Percentiles rank a stretch among this genome's conserved stretches.
These are phyloP conservation scores for Aphelenchoides fujianensis DNA, from an alignment of 1,140 invertebrate species.

Conservation along the genomic window DNA sequence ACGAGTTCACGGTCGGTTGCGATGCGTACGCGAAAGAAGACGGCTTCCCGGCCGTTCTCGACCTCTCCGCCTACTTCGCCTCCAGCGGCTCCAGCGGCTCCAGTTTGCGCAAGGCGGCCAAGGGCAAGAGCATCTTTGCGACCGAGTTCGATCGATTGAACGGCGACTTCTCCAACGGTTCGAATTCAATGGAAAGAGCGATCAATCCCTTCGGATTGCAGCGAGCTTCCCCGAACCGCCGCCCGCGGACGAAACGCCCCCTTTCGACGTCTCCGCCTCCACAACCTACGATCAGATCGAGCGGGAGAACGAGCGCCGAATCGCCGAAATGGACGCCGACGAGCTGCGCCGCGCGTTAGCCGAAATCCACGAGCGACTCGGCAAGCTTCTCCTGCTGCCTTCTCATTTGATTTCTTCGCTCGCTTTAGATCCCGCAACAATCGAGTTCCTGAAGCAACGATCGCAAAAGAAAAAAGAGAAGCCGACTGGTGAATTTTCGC, in stretches of 20 bases:
- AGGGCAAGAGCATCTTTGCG: constrained; percentile 13
- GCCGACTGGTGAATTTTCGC: neutral
- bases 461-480: neutral
- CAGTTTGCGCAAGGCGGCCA: no score
- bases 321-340: constrained; percentile 4
- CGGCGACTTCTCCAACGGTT: constrained; percentile 13
- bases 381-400: no score
- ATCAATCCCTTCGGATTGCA: no score
- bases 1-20: constrained; percentile 1
- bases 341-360: neutral
- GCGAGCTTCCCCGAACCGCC: no score
- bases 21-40: constrained; percentile 19
- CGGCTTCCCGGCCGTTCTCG: constrained; percentile 8
- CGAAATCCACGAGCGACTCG: constrained; percentile 15
- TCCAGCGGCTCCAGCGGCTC: neutral
- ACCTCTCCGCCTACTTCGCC: constrained; percentile 8
- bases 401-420: no score
- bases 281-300: constrained; percentile 13
- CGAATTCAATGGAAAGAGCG: neutral
- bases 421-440: neutral
- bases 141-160: constrained; percentile 16
- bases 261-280: no score
- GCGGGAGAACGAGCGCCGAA: neutral
- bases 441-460: constrained; percentile 11
- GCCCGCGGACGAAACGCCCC: no score